These are phyloP conservation scores for Lasius platythorax DNA, from an alignment of 2,888 invertebrate genomes.

Conservation along the genomic window DNA sequence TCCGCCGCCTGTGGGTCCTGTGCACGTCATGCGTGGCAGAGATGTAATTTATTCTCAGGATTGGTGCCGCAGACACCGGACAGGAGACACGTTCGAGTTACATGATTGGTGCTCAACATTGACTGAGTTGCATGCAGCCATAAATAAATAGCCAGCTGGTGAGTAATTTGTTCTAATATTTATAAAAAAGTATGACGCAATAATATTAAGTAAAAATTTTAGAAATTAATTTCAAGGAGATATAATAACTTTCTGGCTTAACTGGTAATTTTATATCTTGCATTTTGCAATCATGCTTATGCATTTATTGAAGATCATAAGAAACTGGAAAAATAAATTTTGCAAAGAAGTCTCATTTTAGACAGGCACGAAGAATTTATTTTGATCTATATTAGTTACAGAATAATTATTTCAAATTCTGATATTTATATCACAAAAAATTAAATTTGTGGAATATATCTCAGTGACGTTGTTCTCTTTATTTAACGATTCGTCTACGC, in stretches of 20 bases:
- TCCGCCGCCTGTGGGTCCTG: conserved; percentile 66
- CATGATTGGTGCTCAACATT: conserved; percentile 30
- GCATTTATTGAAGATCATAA: neutral
- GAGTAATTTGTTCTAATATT: conserved; percentile 40
- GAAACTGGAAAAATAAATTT: neutral
- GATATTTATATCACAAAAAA: neutral
- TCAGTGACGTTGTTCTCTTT: conserved; percentile 3
- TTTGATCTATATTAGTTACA: neutral
- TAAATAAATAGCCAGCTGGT: conserved; percentile 42
- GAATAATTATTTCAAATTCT: conserved; percentile 1
- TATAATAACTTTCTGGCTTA: neutral
- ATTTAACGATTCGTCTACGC: conserved; percentile 39
- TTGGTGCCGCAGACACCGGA: conserved; percentile 56
- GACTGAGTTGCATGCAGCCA: conserved; percentile 11
- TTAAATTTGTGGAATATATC: neutral
- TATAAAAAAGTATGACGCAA: neutral
- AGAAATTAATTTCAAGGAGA: conserved; percentile 17
- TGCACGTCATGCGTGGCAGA: conserved; percentile 54
- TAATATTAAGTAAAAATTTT: conserved; percentile 11
- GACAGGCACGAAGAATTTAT: neutral
- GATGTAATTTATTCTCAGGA: conserved; percentile 61
- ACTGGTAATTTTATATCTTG: neutral
- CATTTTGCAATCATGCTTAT: neutral
- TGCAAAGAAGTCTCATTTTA: neutral
- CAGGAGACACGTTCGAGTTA: conserved; percentile 41